Conservation (phyloP, 2,888 invertebrate genomes). For the Patella ulyssiponensis region DNA sequence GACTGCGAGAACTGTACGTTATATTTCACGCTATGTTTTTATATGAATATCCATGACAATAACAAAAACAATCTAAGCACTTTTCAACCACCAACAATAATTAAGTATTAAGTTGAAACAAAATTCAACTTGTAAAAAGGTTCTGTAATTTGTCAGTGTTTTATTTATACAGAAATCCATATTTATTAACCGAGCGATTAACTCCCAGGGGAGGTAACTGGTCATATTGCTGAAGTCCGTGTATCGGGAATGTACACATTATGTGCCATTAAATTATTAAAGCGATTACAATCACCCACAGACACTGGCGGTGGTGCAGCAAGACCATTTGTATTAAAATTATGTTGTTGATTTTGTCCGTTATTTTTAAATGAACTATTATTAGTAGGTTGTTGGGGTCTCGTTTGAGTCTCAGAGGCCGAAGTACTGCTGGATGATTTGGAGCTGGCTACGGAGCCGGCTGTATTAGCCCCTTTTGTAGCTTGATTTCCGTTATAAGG, state of each 20-base stretch:
- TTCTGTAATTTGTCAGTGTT: no score
- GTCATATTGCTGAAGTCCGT: slow-evolving; percentile 54
- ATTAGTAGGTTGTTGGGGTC: slow-evolving; percentile 1
- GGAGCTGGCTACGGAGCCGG: slow-evolving; percentile 66
- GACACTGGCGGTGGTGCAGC: slow-evolving; percentile 13
- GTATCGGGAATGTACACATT: slow-evolving; percentile 62
- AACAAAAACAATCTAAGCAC: no score
- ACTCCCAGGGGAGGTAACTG: neutral
- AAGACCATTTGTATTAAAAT: slow-evolving; percentile 20
- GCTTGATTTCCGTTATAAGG: slow-evolving; percentile 24
- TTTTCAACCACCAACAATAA: no score
- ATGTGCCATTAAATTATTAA: slow-evolving; percentile 54
- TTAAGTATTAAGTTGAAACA: no score
- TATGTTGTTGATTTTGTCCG: neutral
- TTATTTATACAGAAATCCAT: no score
- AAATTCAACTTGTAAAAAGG: no score
- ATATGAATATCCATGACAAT: no score
- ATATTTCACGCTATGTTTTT: no score
- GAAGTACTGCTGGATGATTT: slow-evolving; percentile 62
- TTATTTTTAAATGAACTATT: neutral
- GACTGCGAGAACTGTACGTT: no score
- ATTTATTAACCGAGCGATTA: slow-evolving; percentile 21
- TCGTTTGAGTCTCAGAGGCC: slow-evolving; percentile 3
- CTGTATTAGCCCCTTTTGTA: slow-evolving; percentile 42
- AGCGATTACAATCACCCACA: slow-evolving; percentile 56